A percentile compares a stretch with the other conserved stretches of the same genome.
Evolutionary conservation across 37 sponge, comb jelly and placozoan genomes (phyloP).

Genomic region (Crambe crambe): DNA sequence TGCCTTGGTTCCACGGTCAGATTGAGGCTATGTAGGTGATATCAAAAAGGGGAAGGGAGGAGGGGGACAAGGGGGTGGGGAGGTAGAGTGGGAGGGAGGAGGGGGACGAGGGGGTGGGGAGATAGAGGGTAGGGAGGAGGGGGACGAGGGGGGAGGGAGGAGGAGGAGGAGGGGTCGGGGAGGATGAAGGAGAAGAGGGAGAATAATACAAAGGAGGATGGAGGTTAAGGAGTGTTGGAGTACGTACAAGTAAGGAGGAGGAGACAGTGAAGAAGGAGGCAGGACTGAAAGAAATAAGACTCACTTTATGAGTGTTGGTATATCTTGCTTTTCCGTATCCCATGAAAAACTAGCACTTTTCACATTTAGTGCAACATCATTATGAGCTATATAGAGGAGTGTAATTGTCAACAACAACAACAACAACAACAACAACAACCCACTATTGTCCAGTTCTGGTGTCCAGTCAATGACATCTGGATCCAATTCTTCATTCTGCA

Average conservation of each 20-base stretch:
- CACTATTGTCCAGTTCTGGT: slow-evolving; percentile 32
- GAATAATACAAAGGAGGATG: neutral
- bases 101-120: neutral
- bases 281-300: slow-evolving; percentile 8
- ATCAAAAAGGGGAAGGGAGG: neutral
- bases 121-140: neutral
- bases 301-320: slow-evolving; percentile 42
- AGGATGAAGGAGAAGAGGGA: neutral
- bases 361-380: slow-evolving; percentile 2
- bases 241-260: neutral
- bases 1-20: slow-evolving; percentile 80
- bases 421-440: neutral
- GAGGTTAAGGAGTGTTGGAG: neutral
- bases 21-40: slow-evolving; percentile 37
- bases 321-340: slow-evolving; percentile 49
- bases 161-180: neutral
- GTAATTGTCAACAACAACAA: neutral
- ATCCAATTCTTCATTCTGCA: slow-evolving; percentile 84
- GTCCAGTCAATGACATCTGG: slow-evolving; percentile 60
- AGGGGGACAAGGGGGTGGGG: neutral
- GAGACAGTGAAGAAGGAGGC: neutral
- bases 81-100: neutral
- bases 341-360: slow-evolving; percentile 67
- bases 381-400: neutral
- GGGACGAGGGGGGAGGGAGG: neutral